Conservation (phyloP, 1,140 invertebrate species). For the Homarus americanus region DNA sequence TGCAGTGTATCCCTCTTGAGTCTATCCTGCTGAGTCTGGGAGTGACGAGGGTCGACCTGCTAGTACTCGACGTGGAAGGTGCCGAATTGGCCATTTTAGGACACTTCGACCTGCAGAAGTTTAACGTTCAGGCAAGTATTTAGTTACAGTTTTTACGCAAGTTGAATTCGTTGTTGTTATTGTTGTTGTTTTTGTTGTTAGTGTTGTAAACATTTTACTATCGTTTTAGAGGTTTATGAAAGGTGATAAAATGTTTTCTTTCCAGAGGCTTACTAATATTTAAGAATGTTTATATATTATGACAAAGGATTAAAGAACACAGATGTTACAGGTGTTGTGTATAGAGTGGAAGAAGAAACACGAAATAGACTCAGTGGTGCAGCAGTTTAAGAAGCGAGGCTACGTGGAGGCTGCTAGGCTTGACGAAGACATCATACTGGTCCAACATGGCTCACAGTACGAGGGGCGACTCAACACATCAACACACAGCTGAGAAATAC, state of each 20-base stretch:
- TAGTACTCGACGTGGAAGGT: conserved; percentile 84
- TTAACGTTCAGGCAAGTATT: conserved; percentile 65
- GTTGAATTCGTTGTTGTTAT: neutral
- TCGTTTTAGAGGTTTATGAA: neutral
- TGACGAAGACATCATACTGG: conserved; percentile 10
- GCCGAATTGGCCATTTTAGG: conserved; percentile 80
- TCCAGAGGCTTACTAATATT: neutral
- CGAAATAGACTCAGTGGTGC: neutral
- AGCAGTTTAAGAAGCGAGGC: neutral
- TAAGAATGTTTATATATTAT: neutral
- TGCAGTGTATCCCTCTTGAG: conserved; percentile 90
- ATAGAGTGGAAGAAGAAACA: conserved; percentile 25
- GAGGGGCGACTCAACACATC: neutral
- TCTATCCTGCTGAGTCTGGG: conserved; percentile 88
- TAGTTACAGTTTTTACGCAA: too few relatives aligned
- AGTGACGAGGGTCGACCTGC: conserved; percentile 84
- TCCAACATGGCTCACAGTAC: conserved; percentile 12
- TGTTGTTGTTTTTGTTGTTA: neutral
- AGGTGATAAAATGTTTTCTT: neutral
- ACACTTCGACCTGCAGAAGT: conserved; percentile 54
- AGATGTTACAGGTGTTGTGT: conserved; percentile 22
- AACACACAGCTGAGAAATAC: too few relatives aligned
- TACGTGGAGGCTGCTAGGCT: conserved; percentile 16
- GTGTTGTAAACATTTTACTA: neutral
- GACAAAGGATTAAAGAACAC: neutral